Percentiles rank a stretch among this genome's conserved stretches.
These are phyloP conservation scores for Odontocerum albicorne DNA, from an alignment of 2,888 invertebrate species.

Conservation along the genomic window DNA sequence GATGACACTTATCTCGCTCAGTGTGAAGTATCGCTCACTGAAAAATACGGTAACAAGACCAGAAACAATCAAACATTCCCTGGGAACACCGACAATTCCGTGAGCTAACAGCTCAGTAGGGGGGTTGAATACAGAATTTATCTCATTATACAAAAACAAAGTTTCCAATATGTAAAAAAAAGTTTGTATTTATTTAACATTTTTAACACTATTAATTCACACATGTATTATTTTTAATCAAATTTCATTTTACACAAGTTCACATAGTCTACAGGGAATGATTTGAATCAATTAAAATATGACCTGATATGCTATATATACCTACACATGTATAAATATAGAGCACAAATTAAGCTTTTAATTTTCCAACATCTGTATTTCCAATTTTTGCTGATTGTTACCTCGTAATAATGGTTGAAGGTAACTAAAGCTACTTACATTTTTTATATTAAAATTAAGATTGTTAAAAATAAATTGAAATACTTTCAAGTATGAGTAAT, in stretches of 20 bases:
- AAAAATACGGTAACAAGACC: background rate
- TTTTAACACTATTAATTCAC: conserved; percentile 36
- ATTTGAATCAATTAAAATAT: conserved; percentile 26
- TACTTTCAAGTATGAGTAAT: too few relatives aligned
- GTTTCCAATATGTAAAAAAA: conserved; percentile 35
- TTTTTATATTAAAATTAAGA: too few relatives aligned
- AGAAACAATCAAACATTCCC: conserved; percentile 1
- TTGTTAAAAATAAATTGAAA: too few relatives aligned
- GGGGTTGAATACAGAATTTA: background rate
- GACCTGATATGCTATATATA: conserved; percentile 34
- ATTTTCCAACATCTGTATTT: too few relatives aligned
- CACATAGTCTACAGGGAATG: conserved; percentile 34
- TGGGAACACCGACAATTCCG: background rate
- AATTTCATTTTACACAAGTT: conserved; percentile 34
- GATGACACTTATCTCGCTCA: too few relatives aligned
- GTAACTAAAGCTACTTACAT: too few relatives aligned
- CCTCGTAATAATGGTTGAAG: too few relatives aligned
- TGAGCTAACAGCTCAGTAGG: conserved; percentile 8
- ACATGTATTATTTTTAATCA: conserved; percentile 30
- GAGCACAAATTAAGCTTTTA: conserved; percentile 20
- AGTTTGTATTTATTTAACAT: conserved; percentile 30
- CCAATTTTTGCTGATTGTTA: too few relatives aligned
- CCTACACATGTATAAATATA: conserved; percentile 28
- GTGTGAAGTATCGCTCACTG: too few relatives aligned
- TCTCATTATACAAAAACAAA: conserved; percentile 17